Conservation (phyloP, 2,113 vertebrate species). For the Oryzias javanicus region DNA sequence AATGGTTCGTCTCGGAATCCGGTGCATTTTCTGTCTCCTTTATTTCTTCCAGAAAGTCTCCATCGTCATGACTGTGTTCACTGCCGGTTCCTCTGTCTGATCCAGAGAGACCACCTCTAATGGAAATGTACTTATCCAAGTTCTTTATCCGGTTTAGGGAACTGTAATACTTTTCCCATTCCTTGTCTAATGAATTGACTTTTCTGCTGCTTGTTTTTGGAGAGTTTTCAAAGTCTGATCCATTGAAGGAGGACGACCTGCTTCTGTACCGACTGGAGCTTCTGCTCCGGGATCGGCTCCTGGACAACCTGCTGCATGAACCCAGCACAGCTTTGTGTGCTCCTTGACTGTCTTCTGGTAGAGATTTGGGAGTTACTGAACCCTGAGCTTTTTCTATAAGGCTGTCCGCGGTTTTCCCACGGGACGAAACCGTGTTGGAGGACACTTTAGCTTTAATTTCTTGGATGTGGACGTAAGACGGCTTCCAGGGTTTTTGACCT, state of each 20-base stretch:
- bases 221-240: constrained; percentile 81
- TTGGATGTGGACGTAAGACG: constrained; percentile 90
- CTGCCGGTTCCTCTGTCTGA: constrained; percentile 46
- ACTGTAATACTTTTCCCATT: constrained; percentile 58
- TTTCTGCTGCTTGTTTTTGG: constrained; percentile 65
- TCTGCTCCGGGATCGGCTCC: constrained; percentile 82
- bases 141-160: constrained; percentile 75
- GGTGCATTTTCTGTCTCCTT: constrained; percentile 21
- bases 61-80: constrained; percentile 41
- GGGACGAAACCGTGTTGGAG: constrained; percentile 61
- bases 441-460: constrained; percentile 86
- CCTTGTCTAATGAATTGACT: constrained; percentile 68
- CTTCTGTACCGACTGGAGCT: constrained; percentile 80
- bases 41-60: constrained; percentile 21
- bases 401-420: constrained; percentile 54
- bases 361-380: constrained; percentile 54
- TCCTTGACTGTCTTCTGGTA: constrained; percentile 68
- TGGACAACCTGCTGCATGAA: constrained; percentile 82
- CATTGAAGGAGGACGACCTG: constrained; percentile 78
- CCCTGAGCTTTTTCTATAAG: constrained; percentile 65
- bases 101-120: constrained; percentile 33
- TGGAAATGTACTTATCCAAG: constrained; percentile 55
- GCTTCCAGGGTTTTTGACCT: constrained; percentile 97
- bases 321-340: constrained; percentile 68
- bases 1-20: constrained; percentile 65